Base-by-base conservation (phyloP, 1,140 invertebrate genomes). In the Dendrolimus kikuchii region DNA sequence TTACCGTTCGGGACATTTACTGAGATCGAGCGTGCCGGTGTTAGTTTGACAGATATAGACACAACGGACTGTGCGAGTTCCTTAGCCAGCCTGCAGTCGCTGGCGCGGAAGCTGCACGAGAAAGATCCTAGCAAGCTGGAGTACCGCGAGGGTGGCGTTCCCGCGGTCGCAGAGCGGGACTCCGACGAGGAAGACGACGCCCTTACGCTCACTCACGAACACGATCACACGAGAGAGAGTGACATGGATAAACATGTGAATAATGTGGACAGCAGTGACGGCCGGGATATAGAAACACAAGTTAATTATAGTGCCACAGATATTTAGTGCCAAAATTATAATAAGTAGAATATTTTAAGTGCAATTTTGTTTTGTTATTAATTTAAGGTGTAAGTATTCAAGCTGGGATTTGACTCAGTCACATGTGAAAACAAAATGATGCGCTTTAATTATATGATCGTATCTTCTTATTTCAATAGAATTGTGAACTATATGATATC, bases 1-100 rank as follows among this genome's bases (percentile, higher is more conserved):
- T 81, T 99, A 56, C 97, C 97, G 0, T 97, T 97, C 74, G 97
- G 97, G n/a, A 96, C 96, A 38, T 98, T 96, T 76, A 96, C 96
- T 37, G 96, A 98, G 87, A 94, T 98, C 71, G 97, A 98, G 82
- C 89, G 96, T 37, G 95, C 94, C 10, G 95, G 96, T 43, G 91
- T 96, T 45, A 95, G 95, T 84, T 89, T 97, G 56, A 97, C 95
- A 59, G 96, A 97, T 82, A 98, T 97, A 68, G 96, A 97, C 78
- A 97, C 96, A 4, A 95, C 95, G 36, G 96, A 98, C 87, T 98
- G 96, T 89, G 94, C 96, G 72, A 96, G 96, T 89, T 96, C 95
- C 58, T 89, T 98, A 57, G 93, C 94, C 66, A 97, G 95, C 84
- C 89, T 91, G 8, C 87, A 95, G 90, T 81, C 91, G 59, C 86